Evolutionary conservation across 2,797 vertebrate genomes (phyloP).

Genomic region (Propithecus deckenii): DNA sequence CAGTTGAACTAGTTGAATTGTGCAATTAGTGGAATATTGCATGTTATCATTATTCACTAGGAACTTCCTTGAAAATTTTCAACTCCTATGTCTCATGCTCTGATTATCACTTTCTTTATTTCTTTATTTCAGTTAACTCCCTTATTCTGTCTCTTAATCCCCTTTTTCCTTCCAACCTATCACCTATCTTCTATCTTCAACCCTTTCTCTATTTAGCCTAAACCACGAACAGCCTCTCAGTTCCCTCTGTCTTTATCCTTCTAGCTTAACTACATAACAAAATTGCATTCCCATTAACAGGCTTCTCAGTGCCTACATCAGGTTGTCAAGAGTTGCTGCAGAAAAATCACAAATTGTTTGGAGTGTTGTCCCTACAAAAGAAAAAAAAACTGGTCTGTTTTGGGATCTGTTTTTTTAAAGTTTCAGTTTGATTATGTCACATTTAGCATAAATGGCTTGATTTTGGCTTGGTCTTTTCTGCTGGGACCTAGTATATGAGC

Average conservation of each 20-base stretch:
- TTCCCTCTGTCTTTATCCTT: not conserved
- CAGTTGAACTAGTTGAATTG: conserved; percentile 27
- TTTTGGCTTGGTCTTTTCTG: not conserved
- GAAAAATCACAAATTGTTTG: not conserved
- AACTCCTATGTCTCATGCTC: not conserved
- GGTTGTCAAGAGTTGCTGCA: not conserved
- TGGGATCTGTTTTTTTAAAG: not conserved
- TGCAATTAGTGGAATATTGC: conserved; percentile 13
- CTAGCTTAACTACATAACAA: not conserved
- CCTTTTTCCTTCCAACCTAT: not conserved
- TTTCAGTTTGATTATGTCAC: not conserved
- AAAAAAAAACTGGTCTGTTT: not conserved
- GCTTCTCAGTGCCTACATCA: not conserved
- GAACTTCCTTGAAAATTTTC: conserved; percentile 33
- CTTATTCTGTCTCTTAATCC: not conserved
- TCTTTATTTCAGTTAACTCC: not conserved
- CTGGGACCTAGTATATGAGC: not conserved
- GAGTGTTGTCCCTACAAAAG: not conserved
- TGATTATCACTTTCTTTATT: not conserved
- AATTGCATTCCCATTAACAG: not conserved
- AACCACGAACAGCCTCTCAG: not conserved
- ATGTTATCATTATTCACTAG: not conserved
- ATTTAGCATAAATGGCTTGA: not conserved
- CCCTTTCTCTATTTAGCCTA: not conserved
- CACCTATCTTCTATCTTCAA: not conserved